A percentile compares a stretch with the other conserved stretches of the same genome.
phyloP scores from a whole-genome alignment of 2,797 vertebrate species.

The Alosa sapidissima region DNA sequence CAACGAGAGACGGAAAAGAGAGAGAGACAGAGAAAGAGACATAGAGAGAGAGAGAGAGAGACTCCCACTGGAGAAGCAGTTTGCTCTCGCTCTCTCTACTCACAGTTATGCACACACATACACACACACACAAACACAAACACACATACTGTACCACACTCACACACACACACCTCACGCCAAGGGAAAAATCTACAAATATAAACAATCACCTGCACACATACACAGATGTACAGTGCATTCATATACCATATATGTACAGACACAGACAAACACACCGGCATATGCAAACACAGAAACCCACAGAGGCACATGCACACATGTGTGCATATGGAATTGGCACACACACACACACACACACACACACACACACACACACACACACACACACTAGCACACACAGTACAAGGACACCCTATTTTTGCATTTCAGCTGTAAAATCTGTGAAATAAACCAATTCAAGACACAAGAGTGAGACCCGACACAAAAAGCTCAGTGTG shows the following conservation, averaged over 20 bases:
- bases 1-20: slow-evolving; percentile 67
- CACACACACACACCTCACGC: background rate
- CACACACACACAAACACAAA: slow-evolving; percentile 23
- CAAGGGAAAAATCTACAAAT: background rate
- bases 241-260: background rate
- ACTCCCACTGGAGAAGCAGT: slow-evolving; percentile 36
- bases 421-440: background rate
- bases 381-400: slow-evolving; percentile 10
- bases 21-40: background rate
- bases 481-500: slow-evolving; percentile 2
- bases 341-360: slow-evolving; percentile 36
- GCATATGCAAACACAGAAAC: slow-evolving; percentile 36
- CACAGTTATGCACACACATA: slow-evolving; percentile 20
- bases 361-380: slow-evolving; percentile 16
- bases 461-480: background rate
- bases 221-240: background rate
- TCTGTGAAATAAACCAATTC: background rate
- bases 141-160: background rate
- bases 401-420: background rate
- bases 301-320: background rate
- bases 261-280: slow-evolving; percentile 32
- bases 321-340: slow-evolving; percentile 29
- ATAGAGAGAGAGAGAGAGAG: slow-evolving; percentile 42
- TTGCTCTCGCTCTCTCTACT: background rate
- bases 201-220: background rate